Conservation (phyloP, 2,797 vertebrate species). For the Tenualosa thibaudeaui region DNA sequence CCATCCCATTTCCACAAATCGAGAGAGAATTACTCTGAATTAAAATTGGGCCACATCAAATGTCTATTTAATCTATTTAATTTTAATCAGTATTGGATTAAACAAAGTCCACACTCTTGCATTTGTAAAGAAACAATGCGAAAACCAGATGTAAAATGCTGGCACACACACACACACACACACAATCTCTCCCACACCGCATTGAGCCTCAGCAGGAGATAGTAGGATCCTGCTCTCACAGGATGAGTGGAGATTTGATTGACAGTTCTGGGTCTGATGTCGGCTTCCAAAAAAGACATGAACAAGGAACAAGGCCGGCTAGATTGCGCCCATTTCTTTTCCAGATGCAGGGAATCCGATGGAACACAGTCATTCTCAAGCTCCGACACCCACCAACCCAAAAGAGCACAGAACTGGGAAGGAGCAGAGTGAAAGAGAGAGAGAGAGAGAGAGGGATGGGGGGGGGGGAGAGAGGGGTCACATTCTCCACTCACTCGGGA, state of each 20-base stretch:
- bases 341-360: slow-evolving; percentile 14
- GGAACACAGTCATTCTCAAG: neutral
- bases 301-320: slow-evolving; percentile 51
- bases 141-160: neutral
- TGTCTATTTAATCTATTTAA: slow-evolving; percentile 12
- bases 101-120: neutral
- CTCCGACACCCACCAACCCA: neutral
- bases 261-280: slow-evolving; percentile 72
- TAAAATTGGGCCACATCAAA: slow-evolving; percentile 23
- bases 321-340: slow-evolving; percentile 35
- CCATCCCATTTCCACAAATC: slow-evolving; percentile 4
- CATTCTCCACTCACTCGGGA: neutral
- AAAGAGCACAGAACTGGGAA: slow-evolving; percentile 48
- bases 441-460: neutral
- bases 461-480: neutral
- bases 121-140: neutral
- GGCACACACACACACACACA: slow-evolving; percentile 46
- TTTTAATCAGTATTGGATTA: slow-evolving; percentile 4
- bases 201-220: slow-evolving; percentile 51
- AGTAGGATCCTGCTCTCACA: neutral
- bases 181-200: slow-evolving; percentile 31
- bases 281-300: slow-evolving; percentile 70
- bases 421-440: slow-evolving; percentile 26
- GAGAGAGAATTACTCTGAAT: neutral
- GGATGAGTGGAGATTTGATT: slow-evolving; percentile 56